Conservation (phyloP, 2,113 vertebrate species). For the Thermophis baileyi region DNA sequence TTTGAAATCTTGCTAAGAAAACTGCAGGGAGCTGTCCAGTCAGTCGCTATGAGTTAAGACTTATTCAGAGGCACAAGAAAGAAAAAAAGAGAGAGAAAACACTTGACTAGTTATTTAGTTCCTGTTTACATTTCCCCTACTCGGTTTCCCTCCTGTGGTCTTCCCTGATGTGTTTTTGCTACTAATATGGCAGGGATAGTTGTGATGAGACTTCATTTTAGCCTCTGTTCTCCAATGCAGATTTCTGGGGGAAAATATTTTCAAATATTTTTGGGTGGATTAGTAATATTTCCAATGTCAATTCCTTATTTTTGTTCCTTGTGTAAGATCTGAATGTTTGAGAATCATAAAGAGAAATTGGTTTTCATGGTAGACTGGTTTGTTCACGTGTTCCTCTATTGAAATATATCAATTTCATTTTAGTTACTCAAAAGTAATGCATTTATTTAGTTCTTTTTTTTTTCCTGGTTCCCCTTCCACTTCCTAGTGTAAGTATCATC, state of each 20-base stretch:
- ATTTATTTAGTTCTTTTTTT: not conserved
- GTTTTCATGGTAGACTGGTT: not conserved
- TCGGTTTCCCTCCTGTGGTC: not conserved
- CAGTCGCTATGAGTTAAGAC: not conserved
- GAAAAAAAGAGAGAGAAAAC: not conserved
- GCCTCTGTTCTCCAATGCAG: not conserved
- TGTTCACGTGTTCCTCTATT: not conserved
- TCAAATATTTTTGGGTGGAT: not conserved
- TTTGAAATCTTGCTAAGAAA: not conserved
- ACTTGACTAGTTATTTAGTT: not conserved
- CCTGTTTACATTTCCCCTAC: not conserved
- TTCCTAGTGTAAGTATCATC: not conserved
- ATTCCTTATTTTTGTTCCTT: not conserved
- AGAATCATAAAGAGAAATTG: not conserved
- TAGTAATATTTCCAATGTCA: not conserved
- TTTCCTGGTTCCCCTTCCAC: not conserved
- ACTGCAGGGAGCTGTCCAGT: not conserved
- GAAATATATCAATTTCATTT: not conserved
- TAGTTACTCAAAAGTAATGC: not conserved
- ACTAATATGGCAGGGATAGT: not conserved
- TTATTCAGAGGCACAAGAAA: not conserved
- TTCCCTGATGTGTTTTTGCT: not conserved
- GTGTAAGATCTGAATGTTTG: not conserved
- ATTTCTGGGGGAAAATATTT: not conserved
- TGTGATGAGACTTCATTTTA: not conserved